These are phyloP conservation scores for Sceloporus tristichus DNA, from an alignment of 2,113 vertebrate species.

Conservation along the genomic window DNA sequence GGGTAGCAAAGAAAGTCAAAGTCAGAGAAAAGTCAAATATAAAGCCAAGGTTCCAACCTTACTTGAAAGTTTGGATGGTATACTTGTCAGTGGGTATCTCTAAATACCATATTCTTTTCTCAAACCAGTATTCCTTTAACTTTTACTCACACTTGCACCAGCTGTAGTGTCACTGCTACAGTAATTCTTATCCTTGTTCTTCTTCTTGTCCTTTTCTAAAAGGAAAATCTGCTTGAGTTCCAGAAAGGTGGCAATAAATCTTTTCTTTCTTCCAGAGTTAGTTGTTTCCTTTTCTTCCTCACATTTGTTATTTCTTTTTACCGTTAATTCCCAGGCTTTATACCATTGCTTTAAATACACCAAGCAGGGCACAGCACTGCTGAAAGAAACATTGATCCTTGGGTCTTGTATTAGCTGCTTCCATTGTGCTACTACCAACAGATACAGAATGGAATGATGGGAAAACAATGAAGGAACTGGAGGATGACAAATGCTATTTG, in stretches of 20 bases:
- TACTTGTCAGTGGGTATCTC: not conserved
- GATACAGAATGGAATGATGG: conserved; percentile 51
- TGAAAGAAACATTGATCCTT: conserved; percentile 53
- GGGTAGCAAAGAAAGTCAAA: not conserved
- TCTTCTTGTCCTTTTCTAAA: conserved; percentile 26
- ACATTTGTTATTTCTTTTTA: conserved; percentile 11
- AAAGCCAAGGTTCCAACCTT: not conserved
- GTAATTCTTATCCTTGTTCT: conserved; percentile 6
- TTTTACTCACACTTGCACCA: not conserved
- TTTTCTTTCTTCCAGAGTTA: conserved; percentile 27
- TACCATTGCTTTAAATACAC: conserved; percentile 28
- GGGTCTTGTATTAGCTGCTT: conserved; percentile 59
- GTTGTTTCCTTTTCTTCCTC: not conserved
- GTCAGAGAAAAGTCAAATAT: not conserved
- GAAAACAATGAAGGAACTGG: conserved; percentile 66
- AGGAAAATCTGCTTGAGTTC: not conserved
- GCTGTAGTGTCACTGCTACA: not conserved
- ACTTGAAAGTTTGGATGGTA: not conserved
- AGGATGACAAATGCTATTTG: conserved; percentile 72
- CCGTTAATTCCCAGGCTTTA: conserved; percentile 53
- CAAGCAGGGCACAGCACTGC: conserved; percentile 29
- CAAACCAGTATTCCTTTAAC: not conserved
- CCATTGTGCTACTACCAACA: conserved; percentile 59
- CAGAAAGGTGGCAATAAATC: conserved; percentile 16
- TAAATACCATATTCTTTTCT: not conserved